Conservation (phyloP, 2,888 invertebrate genomes). For the Cyclophora punctaria region DNA sequence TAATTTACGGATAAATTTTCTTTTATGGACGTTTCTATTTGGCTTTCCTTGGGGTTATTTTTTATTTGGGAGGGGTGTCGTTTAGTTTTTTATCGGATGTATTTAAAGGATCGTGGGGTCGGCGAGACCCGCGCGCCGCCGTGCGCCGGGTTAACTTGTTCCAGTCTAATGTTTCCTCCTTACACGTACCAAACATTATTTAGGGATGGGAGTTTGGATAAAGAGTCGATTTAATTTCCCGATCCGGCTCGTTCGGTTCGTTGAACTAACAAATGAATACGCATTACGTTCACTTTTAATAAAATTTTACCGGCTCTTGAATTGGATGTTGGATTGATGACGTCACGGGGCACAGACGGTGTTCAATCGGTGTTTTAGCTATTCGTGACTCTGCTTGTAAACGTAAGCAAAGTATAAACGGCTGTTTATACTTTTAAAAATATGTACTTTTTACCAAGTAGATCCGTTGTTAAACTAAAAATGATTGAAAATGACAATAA, state of each 20-base stretch:
- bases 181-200: constrained; percentile 43
- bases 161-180: constrained; percentile 67
- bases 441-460: too few species aligned
- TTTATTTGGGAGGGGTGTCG: constrained; percentile 51
- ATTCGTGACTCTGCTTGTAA: too few species aligned
- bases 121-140: constrained; percentile 27
- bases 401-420: too few species aligned
- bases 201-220: constrained; percentile 20
- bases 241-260: constrained; percentile 12
- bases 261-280: constrained; percentile 18
- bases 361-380: too few species aligned
- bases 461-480: too few species aligned
- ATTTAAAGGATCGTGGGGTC: constrained; percentile 53
- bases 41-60: constrained; percentile 46
- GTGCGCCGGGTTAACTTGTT: constrained; percentile 52
- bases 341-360: too few species aligned
- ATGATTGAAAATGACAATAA: too few species aligned
- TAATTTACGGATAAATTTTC: constrained; percentile 74
- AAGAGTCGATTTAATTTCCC: constrained; percentile 17
- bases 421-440: too few species aligned
- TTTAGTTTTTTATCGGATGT: constrained; percentile 72
- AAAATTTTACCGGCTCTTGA: constrained; percentile 1
- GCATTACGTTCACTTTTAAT: constrained; percentile 9
- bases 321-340: background rate
- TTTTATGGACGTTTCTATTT: constrained; percentile 61